These are phyloP conservation scores for Oncorhynchus tshawytscha DNA, from an alignment of 2,113 vertebrate genomes.

Conservation along the genomic window DNA sequence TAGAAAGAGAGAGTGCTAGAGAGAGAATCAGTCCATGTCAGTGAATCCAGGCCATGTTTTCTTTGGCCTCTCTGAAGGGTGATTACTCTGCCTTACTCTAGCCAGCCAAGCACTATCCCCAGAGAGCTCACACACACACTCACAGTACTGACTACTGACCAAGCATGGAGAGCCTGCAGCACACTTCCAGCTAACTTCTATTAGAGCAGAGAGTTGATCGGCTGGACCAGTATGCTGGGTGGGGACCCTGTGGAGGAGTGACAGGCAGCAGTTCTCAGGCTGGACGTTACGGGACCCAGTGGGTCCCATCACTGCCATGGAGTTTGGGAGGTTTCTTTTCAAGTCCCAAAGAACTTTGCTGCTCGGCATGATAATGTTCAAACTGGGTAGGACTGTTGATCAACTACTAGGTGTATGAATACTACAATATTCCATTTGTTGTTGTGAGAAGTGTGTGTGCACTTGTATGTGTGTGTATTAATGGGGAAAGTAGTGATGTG, in stretches of 20 bases:
- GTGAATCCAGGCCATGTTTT: slow-evolving; percentile 59
- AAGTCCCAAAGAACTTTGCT: slow-evolving; percentile 57
- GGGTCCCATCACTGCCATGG: slow-evolving; percentile 55
- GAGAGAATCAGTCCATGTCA: slow-evolving; percentile 25
- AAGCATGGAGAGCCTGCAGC: slow-evolving; percentile 28
- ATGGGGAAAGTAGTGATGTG: neutral
- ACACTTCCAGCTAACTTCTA: slow-evolving; percentile 20
- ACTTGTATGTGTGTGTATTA: neutral
- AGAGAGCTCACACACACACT: slow-evolving; percentile 36
- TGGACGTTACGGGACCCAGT: slow-evolving; percentile 6
- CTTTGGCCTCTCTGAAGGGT: slow-evolving; percentile 44
- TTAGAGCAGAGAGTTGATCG: slow-evolving; percentile 26
- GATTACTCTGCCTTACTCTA: slow-evolving; percentile 60
- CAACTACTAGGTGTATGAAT: neutral
- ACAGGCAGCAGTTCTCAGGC: slow-evolving; percentile 21
- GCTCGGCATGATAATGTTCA: slow-evolving; percentile 70
- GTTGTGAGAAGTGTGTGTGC: neutral
- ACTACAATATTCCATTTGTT: neutral
- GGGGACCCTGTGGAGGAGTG: slow-evolving; percentile 29
- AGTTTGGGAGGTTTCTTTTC: slow-evolving; percentile 58
- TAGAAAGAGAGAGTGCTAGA: slow-evolving; percentile 1
- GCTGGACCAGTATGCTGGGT: slow-evolving; percentile 26
- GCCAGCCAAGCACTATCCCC: slow-evolving; percentile 48
- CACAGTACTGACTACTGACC: slow-evolving; percentile 25
- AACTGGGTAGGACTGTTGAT: slow-evolving; percentile 63